Evolutionary conservation across 2,113 vertebrate species (phyloP).

Genomic region (Eulacestoma nigropectus): DNA sequence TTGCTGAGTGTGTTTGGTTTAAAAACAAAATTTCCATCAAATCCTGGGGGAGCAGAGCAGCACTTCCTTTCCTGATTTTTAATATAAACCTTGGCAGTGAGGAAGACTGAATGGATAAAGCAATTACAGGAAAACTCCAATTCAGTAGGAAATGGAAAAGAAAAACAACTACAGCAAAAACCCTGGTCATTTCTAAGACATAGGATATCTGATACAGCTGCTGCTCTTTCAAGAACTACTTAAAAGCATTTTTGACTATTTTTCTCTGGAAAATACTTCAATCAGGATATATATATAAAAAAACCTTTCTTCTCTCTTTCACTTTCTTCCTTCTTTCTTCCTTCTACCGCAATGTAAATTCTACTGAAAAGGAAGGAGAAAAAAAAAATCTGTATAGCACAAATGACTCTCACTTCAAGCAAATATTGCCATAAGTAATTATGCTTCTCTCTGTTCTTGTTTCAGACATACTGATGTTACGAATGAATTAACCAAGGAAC

Average conservation of each 20-base stretch:
- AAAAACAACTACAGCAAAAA: background rate
- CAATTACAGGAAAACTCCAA: background rate
- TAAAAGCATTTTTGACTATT: slow-evolving; percentile 6
- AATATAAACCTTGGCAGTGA: background rate
- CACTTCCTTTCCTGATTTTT: background rate
- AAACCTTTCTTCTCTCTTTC: background rate
- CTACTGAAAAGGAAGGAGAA: background rate
- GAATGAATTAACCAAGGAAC: slow-evolving; percentile 46
- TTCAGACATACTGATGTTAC: slow-evolving; percentile 12
- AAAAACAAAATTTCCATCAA: background rate
- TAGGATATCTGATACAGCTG: background rate
- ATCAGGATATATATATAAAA: background rate
- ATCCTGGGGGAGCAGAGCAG: background rate
- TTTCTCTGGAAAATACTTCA: slow-evolving; percentile 20
- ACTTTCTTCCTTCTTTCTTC: slow-evolving; percentile 18
- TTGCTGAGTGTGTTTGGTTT: background rate
- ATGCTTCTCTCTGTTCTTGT: slow-evolving; percentile 28
- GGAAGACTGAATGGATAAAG: background rate
- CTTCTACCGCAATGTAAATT: background rate
- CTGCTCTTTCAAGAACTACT: slow-evolving; percentile 10
- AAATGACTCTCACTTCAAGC: slow-evolving; percentile 35
- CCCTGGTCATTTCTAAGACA: background rate
- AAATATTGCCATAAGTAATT: slow-evolving; percentile 53
- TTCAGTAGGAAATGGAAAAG: background rate
- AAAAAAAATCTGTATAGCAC: background rate